A percentile compares a stretch with the other conserved stretches of the same genome.
Conservation (phyloP, 2,797 vertebrate genomes). For the Dendrocincla fuliginosa region DNA sequence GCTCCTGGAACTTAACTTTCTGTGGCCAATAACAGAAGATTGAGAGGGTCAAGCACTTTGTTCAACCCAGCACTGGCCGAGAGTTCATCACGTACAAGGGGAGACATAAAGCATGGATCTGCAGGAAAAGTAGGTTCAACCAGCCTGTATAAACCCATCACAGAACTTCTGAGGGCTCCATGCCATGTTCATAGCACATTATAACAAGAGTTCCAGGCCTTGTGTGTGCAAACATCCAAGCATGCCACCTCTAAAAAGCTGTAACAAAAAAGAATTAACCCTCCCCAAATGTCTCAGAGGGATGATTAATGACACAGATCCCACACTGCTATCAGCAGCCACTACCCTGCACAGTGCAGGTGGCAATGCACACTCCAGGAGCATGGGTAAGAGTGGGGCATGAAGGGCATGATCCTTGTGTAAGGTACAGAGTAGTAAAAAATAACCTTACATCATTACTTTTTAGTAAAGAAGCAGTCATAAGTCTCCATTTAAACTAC, state of each 20-base stretch:
- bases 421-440: neutral
- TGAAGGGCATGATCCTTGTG: neutral
- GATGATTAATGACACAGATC: neutral
- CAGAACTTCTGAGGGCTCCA: neutral
- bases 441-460: neutral
- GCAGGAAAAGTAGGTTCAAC: neutral
- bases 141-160: neutral
- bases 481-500: neutral
- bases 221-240: neutral
- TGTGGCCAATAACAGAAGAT: neutral
- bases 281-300: neutral
- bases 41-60: neutral
- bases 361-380: neutral
- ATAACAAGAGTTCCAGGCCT: neutral
- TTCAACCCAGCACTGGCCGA: neutral
- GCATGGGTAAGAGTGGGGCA: neutral
- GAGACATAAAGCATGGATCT: neutral
- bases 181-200: neutral
- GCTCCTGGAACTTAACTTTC: neutral
- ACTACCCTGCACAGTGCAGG: neutral
- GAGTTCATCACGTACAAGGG: neutral
- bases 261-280: neutral
- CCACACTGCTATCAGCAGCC: neutral
- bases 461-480: neutral
- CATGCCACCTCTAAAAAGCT: neutral